Conservation (phyloP, 2,113 vertebrate species). For the Galemys pyrenaicus region DNA sequence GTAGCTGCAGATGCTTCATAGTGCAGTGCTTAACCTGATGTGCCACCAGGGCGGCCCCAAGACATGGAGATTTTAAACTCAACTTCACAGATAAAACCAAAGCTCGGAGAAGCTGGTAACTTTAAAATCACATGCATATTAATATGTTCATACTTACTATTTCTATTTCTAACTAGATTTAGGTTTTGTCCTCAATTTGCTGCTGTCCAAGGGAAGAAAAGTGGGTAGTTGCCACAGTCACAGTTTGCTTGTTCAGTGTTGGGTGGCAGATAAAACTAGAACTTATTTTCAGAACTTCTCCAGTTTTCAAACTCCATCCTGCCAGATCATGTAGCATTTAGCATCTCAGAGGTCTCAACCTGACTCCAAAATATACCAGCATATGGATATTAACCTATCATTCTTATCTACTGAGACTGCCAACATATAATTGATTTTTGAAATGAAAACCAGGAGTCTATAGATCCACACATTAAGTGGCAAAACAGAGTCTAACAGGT, state of each 20-base stretch:
- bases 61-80: background rate
- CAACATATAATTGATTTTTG: conserved; percentile 40
- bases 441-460: conserved; percentile 56
- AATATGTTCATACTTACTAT: background rate
- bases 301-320: background rate
- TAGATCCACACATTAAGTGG: background rate
- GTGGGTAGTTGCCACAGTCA: background rate
- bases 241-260: background rate
- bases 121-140: background rate
- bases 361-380: background rate
- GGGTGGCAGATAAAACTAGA: background rate
- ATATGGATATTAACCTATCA: background rate
- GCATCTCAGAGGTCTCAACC: conserved; percentile 2
- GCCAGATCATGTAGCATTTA: background rate
- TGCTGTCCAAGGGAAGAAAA: background rate
- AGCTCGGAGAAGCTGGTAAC: background rate
- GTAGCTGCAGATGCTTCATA: no score
- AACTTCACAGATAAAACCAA: background rate
- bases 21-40: no score
- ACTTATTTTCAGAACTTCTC: background rate
- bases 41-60: no score
- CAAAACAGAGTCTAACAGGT: background rate
- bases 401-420: conserved; percentile 21
- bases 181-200: background rate
- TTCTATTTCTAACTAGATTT: conserved; percentile 14